Percentiles rank a stretch among this genome's conserved stretches.
Evolutionary conservation across 2,888 invertebrate species (phyloP).

Genomic region (Vesta saturnalis): DNA sequence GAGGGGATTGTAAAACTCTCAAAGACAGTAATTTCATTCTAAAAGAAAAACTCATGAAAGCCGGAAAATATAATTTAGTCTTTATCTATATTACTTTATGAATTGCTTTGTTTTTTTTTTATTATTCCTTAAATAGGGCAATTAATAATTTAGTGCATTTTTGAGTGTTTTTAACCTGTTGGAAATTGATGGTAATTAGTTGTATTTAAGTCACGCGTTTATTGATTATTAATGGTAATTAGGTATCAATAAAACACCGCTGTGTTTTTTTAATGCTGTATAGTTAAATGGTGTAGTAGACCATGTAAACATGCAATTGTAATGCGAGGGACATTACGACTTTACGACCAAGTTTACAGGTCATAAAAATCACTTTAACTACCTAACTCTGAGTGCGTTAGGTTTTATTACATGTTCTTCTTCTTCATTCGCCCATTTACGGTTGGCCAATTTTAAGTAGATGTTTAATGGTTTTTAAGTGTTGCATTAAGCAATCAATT

Average conservation of each 20-base stretch:
- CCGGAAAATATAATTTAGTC: constrained; percentile 3
- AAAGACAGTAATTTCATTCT: constrained; percentile 33
- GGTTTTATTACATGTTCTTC: constrained; percentile 61
- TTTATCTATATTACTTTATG: neutral
- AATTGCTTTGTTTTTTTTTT: neutral
- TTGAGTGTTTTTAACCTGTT: neutral
- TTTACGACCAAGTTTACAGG: constrained; percentile 63
- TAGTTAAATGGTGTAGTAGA: constrained; percentile 55
- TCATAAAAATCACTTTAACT: constrained; percentile 65
- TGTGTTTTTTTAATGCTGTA: constrained; percentile 56
- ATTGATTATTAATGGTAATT: constrained; percentile 12
- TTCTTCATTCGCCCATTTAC: constrained; percentile 60
- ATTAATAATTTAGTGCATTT: neutral
- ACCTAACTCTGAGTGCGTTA: constrained; percentile 60
- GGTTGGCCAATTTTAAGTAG: constrained; percentile 55
- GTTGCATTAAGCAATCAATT: constrained; percentile 45
- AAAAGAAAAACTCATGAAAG: constrained; percentile 21
- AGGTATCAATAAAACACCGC: constrained; percentile 48
- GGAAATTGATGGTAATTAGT: neutral
- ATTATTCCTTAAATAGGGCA: too few relatives aligned
- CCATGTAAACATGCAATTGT: constrained; percentile 62
- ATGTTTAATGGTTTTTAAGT: constrained; percentile 60
- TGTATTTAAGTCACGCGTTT: too few relatives aligned
- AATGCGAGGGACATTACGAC: constrained; percentile 63
- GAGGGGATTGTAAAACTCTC: constrained; percentile 56